Base-by-base conservation (phyloP, 2,888 invertebrate genomes). In the Melieria omissa region DNA sequence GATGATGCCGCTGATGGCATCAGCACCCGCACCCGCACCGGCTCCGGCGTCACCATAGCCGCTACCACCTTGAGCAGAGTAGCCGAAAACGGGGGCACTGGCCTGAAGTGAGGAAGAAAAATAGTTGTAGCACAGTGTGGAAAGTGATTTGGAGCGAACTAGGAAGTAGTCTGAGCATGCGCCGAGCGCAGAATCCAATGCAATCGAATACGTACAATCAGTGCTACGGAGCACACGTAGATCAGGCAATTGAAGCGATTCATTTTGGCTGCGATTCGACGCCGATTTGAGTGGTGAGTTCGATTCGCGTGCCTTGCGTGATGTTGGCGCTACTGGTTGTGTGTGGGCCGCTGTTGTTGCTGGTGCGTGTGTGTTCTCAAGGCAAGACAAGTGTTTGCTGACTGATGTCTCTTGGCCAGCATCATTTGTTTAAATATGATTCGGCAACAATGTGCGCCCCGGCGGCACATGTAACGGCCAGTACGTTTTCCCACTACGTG, bases 381-480 rank as follows among this genome's bases (percentile, higher is more conserved):
- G 78, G 78, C 77, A 81, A 76, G 78, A 78, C 76, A 81, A 75
- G 79, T 78, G 78, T 71, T 76, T 67, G 79, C 79, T 80, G 79
- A 81, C 83, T 83, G 80, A 75, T 80, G 79, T 65, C 67, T 78
- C 77, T 74, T 78, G 76, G 70, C 65, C 70, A 70, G 74, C 72
- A 73, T 73, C 80, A 80, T 80, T 81, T 82, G 81, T 82, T 84
- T 84, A 84, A 84, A 83, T 84, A 84, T 81, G 78, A 78, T 83
- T 76, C 71, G 71, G 68, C 49, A 55, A n/a, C 70, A 49, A 64
- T 57, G 9, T n/a, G n/a, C 62, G 14, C 57, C 67, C 49, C 72
- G 61, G 65, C 29, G 29, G 49, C 66, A 41, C 58, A 60, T 72
- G 29, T 29, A 29, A 3, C 29, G 29, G 29, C 29, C 29, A 29